These are phyloP conservation scores for Therioaphis trifolii DNA, from an alignment of 2,888 invertebrate species.

Conservation along the genomic window DNA sequence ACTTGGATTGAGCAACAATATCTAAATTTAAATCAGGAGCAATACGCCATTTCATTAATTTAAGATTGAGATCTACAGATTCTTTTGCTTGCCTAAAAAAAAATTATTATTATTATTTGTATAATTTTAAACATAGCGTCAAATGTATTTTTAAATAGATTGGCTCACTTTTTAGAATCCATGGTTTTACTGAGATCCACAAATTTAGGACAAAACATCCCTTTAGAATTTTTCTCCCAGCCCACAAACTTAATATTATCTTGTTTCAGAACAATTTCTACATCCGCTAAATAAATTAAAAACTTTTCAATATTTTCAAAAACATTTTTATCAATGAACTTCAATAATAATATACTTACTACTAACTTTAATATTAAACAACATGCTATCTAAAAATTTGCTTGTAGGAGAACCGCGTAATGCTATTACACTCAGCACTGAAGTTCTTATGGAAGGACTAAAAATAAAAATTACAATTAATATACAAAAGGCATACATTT, in stretches of 20 bases:
- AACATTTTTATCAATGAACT: neutral
- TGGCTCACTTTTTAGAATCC: constrained; percentile 83
- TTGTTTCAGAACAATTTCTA: constrained; percentile 14
- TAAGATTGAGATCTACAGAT: constrained; percentile 90
- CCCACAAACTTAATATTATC: constrained; percentile 78
- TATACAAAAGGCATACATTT: neutral
- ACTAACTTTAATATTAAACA: constrained; percentile 63
- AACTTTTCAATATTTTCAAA: neutral
- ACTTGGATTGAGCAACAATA: constrained; percentile 80
- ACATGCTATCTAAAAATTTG: constrained; percentile 27
- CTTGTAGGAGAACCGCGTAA: constrained; percentile 42
- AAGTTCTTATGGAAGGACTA: constrained; percentile 43
- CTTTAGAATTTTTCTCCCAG: constrained; percentile 91
- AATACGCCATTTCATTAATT: constrained; percentile 97
- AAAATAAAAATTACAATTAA: constrained; percentile 9
- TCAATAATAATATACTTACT: constrained; percentile 41
- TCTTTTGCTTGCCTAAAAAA: constrained; percentile 80
- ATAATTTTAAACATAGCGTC: neutral
- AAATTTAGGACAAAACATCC: constrained; percentile 85
- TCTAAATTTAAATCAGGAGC: constrained; percentile 90
- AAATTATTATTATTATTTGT: neutral
- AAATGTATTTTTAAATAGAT: constrained; percentile 18
- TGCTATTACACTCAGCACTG: constrained; percentile 24
- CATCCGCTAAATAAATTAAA: constrained; percentile 39
- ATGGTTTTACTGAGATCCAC: constrained; percentile 87